Evolutionary conservation across 1,140 invertebrate genomes (phyloP), one percentile per base, ranked within the genome.

Genomic region (Archivesica marissinica): DNA sequence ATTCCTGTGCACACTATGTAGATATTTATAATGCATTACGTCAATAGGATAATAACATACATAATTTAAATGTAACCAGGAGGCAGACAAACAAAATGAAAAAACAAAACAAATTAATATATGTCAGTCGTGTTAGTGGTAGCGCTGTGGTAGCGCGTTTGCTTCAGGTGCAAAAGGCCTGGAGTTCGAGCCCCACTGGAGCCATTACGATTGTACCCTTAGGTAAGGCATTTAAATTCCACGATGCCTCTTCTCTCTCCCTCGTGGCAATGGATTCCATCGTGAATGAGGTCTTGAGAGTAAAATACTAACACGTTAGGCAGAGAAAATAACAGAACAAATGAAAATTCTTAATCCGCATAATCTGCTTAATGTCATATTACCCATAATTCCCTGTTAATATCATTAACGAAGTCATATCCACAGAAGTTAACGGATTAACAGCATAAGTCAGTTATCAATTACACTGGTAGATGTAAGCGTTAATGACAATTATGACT

Each of bases 1-100:
- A 59, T 28, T 59, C n/a, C 9, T 59, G 9, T 59, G 33, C 33
- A 28, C 54, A 28, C 3, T 2, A 28, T 28, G 33, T 59, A 59
- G 33, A 59, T 59, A 28, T 59, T 59, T 59, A 59, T 59, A 28
- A 28, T 59, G 54, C 54, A 59, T 59, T 59, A 28, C 25, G n/a
- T 3, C 54, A 59, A 59, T 28, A 59, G 54, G 54, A 59, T 59
- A 59, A 59, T 59, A 59, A 47, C 20, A 47, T 9, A 11, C 44
- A 47, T 47, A 47, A 20, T 9, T 7, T 20, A 47, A 47, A 47
- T 7, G 44, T 9, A 20, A 47, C 44, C 44, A 7, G 7, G 44
- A 20, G 44, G 44, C 7, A 47, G 7, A 11, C 44, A 11, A 20
- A 20, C 7, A 47, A 47, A 47, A 20, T 47, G 20, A 7, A 7